Conservation (phyloP, 2,888 invertebrate species). For the Epirrhoe alternata region DNA sequence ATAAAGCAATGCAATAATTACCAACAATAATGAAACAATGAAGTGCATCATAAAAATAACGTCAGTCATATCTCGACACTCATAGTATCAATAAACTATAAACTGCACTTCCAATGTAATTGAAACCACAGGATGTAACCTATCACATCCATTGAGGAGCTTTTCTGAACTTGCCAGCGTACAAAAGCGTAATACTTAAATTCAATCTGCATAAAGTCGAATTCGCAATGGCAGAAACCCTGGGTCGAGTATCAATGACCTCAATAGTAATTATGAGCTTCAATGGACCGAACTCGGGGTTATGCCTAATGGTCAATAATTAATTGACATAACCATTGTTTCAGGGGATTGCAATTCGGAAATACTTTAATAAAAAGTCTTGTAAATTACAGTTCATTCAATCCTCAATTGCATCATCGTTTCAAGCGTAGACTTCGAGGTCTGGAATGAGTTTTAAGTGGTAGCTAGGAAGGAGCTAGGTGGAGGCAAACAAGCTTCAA, state of each 20-base stretch:
- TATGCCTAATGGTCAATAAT: slow-evolving; percentile 42
- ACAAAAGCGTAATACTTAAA: slow-evolving; percentile 40
- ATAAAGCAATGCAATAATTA: not conserved
- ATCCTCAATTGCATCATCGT: not conserved
- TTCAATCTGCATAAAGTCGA: slow-evolving; percentile 45
- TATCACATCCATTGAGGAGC: slow-evolving; percentile 73
- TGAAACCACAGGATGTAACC: slow-evolving; percentile 79
- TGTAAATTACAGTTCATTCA: not conserved
- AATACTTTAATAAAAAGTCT: slow-evolving; percentile 12
- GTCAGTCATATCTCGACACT: slow-evolving; percentile 7
- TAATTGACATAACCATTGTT: slow-evolving; percentile 33
- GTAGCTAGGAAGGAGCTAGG: too few species aligned
- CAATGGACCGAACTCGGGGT: slow-evolving; percentile 55
- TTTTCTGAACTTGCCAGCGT: slow-evolving; percentile 62
- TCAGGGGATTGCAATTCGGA: slow-evolving; percentile 13
- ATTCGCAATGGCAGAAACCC: slow-evolving; percentile 43
- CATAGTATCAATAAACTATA: slow-evolving; percentile 65
- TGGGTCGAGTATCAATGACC: slow-evolving; percentile 62
- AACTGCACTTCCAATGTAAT: slow-evolving; percentile 73
- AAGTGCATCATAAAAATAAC: not conserved
- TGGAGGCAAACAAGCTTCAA: too few species aligned
- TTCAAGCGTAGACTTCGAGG: too few species aligned
- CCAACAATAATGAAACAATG: slow-evolving; percentile 1
- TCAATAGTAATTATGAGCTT: slow-evolving; percentile 59
- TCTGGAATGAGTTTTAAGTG: too few species aligned